Evolutionary conservation across 2,113 vertebrate genomes (phyloP).

Genomic region (Nettapus auritus): DNA sequence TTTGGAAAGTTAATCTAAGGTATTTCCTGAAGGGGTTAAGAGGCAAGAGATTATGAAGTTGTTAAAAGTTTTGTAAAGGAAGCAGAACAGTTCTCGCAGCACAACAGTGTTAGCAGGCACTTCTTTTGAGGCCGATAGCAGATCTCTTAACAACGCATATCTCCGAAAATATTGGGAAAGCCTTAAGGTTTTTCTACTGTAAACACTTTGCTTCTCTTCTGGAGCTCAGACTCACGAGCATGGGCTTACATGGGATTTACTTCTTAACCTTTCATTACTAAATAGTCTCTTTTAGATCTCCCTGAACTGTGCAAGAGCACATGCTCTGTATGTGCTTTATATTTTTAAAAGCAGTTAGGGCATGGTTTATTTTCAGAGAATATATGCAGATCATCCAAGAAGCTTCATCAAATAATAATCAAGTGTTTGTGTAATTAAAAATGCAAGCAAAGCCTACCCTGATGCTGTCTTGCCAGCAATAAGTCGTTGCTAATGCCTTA

Average conservation of each 20-base stretch:
- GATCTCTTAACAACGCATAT: neutral
- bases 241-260: neutral
- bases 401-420: neutral
- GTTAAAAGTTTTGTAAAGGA: neutral
- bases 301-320: neutral
- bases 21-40: neutral
- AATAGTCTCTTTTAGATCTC: neutral
- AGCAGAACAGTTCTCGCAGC: neutral
- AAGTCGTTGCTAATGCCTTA: neutral
- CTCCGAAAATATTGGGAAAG: neutral
- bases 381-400: neutral
- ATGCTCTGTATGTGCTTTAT: neutral
- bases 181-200: neutral
- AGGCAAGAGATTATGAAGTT: fast-evolving
- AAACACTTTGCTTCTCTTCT: neutral
- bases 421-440: neutral
- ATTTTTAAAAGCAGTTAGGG: neutral
- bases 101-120: neutral
- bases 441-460: fast-evolving
- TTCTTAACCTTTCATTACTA: neutral
- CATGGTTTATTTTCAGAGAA: neutral
- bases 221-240: neutral
- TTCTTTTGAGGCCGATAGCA: neutral
- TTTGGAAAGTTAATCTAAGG: neutral
- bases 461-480: neutral